These are phyloP conservation scores for Trichosurus vulpecula DNA, from an alignment of 2,797 vertebrate species.

Conservation along the genomic window DNA sequence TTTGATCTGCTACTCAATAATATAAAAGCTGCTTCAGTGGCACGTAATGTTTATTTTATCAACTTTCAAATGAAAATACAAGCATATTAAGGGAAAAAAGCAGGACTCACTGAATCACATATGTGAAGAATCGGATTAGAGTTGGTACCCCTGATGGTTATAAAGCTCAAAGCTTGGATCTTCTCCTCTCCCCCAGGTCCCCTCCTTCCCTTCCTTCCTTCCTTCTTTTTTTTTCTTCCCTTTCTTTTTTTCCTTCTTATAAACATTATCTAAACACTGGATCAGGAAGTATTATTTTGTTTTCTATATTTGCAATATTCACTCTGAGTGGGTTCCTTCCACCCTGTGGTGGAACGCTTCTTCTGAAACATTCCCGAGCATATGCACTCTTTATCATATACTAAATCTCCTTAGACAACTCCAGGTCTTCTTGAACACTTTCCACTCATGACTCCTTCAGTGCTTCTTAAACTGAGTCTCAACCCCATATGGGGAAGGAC, in stretches of 20 bases:
- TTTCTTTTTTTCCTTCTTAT: background rate
- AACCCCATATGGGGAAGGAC: background rate
- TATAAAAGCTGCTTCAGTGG: background rate
- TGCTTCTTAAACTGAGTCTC: too few species aligned
- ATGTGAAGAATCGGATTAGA: conserved; percentile 28
- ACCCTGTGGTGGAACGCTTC: background rate
- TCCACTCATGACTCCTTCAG: too few species aligned
- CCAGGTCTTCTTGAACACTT: too few species aligned
- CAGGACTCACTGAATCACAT: background rate
- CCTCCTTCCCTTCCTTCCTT: too few species aligned
- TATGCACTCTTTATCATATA: background rate
- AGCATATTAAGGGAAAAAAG: conserved; percentile 22
- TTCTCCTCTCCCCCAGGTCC: background rate
- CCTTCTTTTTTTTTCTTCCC: too few species aligned
- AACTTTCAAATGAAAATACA: conserved; percentile 61
- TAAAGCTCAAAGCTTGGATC: background rate
- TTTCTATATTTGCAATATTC: background rate
- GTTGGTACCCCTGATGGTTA: background rate
- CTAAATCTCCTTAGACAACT: background rate
- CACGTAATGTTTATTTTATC: conserved; percentile 17
- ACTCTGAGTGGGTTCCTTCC: background rate
- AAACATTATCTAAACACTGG: background rate
- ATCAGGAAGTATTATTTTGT: background rate
- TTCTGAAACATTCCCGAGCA: background rate
- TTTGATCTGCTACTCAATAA: background rate